Base-by-base conservation (phyloP, 2,888 invertebrate species). In the Ditylenchus weischeri region DNA sequence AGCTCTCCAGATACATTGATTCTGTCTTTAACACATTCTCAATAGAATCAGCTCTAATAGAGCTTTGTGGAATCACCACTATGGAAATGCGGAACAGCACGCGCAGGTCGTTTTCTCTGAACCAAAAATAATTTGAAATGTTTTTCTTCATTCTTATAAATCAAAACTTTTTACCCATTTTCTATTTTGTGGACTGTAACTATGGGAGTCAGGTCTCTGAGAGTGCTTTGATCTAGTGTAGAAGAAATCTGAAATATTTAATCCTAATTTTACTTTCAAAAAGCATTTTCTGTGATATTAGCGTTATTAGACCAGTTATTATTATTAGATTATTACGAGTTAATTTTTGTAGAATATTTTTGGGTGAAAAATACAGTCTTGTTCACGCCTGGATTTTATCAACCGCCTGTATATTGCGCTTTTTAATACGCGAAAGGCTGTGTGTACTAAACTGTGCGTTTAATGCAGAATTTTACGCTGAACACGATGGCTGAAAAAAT, bases 101-200 rank as follows among this genome's bases (percentile, higher is more conserved):
- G 19, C 48, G 66, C 21, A 66, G 21, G 38, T 66, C 66, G n/a
- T 60, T 48, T 8, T 35, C 66, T 13, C 66, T 66, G 36, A 29
- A 29, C 3, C 29, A 29, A 29, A 29, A 29, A 29, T 29, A 29
- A 29, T 29, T 29, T 29, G 2, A 29, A 29, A 2, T 2, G 29
- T 29, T 29, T 29, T 29, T 29, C 19, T 18, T 38, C 18, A 21
- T 54, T 36, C 15, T 6, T 18, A 15, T 18, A 23, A 18, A n/a
- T 47, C 10, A 36, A 7, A 19, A 62, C 15, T 19, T 18, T 18
- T 29, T 19, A 65, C 66, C 66, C 61, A 36, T 66, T 66, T n/a
- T 65, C 65, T n/a, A 66, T 38, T 57, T 35, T 66, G 29, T 64
- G 35, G n/a, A 66, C 51, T n/a, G 21, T 61, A 23, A 66, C 51